phyloP scores from a whole-genome alignment of 2,797 vertebrate genomes.

The Melanotaenia parkinsoni region DNA sequence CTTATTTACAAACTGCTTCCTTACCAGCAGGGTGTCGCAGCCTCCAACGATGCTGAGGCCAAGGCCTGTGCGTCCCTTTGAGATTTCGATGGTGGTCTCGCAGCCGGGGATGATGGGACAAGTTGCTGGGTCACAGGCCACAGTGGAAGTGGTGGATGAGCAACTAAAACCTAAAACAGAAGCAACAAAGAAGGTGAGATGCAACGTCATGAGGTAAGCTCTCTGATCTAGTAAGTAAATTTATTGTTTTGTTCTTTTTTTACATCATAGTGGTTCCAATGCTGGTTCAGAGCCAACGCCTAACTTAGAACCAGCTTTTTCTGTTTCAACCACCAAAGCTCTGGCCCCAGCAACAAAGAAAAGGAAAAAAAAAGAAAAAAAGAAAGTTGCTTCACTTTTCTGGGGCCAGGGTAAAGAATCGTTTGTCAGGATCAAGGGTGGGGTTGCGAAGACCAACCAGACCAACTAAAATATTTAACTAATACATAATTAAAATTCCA shows the following conservation, averaged over 20 bases:
- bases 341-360: background rate
- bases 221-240: background rate
- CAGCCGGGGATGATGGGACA: slow-evolving; percentile 98
- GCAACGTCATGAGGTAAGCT: background rate
- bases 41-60: slow-evolving; percentile 98
- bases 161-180: slow-evolving; percentile 85
- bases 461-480: background rate
- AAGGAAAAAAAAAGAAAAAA: background rate
- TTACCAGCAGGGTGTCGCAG: slow-evolving; percentile 94
- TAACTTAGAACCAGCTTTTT: background rate
- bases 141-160: slow-evolving; percentile 89
- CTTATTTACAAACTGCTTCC: slow-evolving; percentile 37
- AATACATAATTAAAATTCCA: background rate
- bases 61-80: slow-evolving; percentile 94
- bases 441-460: background rate
- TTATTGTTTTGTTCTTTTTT: background rate
- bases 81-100: slow-evolving; percentile 98
- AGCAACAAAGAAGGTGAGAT: background rate
- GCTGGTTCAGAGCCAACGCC: background rate
- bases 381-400: background rate
- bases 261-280: background rate
- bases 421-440: no score
- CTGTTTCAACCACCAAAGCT: background rate
- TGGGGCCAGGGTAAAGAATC: background rate
- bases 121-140: slow-evolving; percentile 90